These are phyloP conservation scores for Bombus confusus DNA, from an alignment of 1,140 invertebrate species.

Conservation along the genomic window DNA sequence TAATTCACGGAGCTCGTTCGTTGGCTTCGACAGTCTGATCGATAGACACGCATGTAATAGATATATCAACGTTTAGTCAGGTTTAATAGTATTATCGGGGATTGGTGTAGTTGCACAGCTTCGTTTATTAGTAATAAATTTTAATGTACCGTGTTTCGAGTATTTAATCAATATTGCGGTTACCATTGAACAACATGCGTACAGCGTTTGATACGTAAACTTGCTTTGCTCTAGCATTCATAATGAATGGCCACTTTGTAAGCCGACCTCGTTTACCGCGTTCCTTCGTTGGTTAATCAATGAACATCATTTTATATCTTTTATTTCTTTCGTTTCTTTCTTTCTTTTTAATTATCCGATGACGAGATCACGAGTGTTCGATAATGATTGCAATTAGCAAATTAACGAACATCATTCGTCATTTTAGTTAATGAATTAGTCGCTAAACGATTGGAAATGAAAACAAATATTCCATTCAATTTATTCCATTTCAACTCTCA, in stretches of 20 bases:
- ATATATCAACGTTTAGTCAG: neutral
- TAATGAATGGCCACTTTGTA: conserved; percentile 25
- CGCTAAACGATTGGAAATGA: neutral
- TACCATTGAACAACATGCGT: conserved; percentile 9
- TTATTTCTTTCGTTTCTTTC: neutral
- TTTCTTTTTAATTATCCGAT: neutral
- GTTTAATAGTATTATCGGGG: neutral
- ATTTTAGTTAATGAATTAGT: neutral
- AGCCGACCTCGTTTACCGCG: neutral
- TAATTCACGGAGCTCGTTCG: neutral
- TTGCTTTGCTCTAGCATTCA: conserved; percentile 10
- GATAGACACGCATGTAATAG: too few species aligned
- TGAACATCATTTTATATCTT: neutral
- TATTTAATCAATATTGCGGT: neutral
- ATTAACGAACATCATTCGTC: neutral
- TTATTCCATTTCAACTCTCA: neutral
- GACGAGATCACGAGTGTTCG: neutral
- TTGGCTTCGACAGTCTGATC: neutral
- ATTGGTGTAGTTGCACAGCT: neutral
- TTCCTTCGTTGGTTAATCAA: neutral
- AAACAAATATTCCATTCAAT: neutral
- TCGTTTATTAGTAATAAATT: neutral
- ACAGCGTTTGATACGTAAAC: conserved; percentile 22
- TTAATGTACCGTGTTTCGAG: neutral
- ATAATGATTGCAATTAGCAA: too few species aligned